Conservation (phyloP, 2,797 vertebrate genomes). For the Taeniopygia guttata region DNA sequence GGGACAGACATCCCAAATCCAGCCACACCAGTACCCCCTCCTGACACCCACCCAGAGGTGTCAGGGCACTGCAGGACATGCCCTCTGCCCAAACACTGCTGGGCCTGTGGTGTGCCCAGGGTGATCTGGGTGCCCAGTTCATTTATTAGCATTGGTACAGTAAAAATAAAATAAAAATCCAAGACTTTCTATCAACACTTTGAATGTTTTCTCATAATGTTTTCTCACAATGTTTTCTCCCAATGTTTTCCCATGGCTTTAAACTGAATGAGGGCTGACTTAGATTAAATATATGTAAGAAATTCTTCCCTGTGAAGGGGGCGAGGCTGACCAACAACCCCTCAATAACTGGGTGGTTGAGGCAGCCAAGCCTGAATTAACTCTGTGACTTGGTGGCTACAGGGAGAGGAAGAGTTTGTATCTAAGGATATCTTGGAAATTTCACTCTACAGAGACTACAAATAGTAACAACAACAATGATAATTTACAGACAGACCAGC, state of each 20-base stretch:
- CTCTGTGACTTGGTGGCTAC: not conserved
- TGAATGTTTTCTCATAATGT: not conserved
- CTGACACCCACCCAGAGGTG: not conserved
- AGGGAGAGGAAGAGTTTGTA: not conserved
- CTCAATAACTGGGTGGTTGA: not conserved
- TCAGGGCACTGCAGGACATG: not conserved
- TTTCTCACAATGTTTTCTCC: not conserved
- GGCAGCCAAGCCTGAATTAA: not conserved
- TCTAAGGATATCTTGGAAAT: not conserved
- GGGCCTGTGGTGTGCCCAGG: not conserved
- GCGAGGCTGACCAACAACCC: not conserved
- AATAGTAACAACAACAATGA: not conserved
- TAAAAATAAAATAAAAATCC: not conserved
- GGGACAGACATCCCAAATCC: accelerated
- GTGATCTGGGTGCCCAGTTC: not conserved
- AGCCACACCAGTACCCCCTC: not conserved
- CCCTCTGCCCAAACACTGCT: not conserved
- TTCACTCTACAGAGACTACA: not conserved
- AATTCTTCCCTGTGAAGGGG: not conserved
- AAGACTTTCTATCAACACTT: accelerated
- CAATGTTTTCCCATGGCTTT: not conserved
- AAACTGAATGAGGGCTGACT: not conserved
- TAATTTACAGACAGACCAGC: not conserved
- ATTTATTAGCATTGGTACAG: not conserved
- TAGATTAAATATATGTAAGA: no score